Conservation (phyloP, 1,140 invertebrate species). For the Lepidostoma basale region DNA sequence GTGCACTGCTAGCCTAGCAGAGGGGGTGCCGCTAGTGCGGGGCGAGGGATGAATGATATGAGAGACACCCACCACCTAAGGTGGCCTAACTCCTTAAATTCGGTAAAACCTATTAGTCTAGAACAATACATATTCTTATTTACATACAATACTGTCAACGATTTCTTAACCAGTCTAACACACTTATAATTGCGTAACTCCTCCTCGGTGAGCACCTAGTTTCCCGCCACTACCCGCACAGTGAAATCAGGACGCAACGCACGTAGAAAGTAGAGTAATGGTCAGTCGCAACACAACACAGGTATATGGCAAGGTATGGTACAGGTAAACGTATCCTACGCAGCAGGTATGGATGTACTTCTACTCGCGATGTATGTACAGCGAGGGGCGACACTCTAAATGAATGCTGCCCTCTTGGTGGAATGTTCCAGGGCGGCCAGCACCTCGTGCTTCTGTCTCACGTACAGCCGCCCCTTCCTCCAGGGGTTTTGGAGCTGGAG, state of each 20-base stretch:
- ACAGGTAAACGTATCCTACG: conserved; percentile 20
- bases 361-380: too few relatives aligned
- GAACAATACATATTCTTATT: not conserved
- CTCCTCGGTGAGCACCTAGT: conserved; percentile 15
- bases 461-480: conserved; percentile 90
- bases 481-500: conserved; percentile 93
- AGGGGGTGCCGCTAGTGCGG: too few relatives aligned
- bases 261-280: not conserved
- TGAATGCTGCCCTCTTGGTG: conserved; percentile 71
- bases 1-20: too few relatives aligned
- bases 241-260: not conserved
- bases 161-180: not conserved
- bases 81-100: conserved; percentile 1
- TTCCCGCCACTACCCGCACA: conserved; percentile 7
- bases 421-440: conserved; percentile 86
- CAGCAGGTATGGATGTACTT: not conserved
- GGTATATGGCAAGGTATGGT: conserved; percentile 34
- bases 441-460: conserved; percentile 86
- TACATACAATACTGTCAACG: conserved; percentile 14
- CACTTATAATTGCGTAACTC: not conserved
- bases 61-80: not conserved
- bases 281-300: conserved; percentile 35
- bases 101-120: not conserved
- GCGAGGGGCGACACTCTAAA: conserved; percentile 53
- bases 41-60: too few relatives aligned